Conservation (phyloP, 2,888 invertebrate genomes). For the Mantis religiosa region DNA sequence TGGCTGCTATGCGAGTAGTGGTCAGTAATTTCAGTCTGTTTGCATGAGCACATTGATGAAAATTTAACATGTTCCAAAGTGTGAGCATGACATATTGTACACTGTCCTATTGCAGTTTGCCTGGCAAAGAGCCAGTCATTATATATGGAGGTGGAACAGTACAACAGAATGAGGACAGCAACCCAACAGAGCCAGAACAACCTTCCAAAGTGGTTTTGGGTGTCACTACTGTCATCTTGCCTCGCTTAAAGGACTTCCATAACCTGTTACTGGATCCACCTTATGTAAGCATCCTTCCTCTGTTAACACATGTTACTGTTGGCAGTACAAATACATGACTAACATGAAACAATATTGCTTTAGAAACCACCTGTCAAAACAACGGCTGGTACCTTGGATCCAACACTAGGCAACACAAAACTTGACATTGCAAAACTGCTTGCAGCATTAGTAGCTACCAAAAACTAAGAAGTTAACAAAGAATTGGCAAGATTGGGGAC, state of each 20-base stretch:
- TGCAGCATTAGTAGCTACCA: conserved; percentile 68
- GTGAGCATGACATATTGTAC: no score
- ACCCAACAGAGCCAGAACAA: conserved; percentile 51
- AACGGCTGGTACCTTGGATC: conserved; percentile 65
- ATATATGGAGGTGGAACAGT: not conserved
- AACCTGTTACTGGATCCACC: conserved; percentile 66
- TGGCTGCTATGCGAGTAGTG: no score
- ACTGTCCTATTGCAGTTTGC: not conserved
- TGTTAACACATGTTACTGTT: no score
- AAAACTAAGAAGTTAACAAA: conserved; percentile 65
- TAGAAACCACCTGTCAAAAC: conserved; percentile 64
- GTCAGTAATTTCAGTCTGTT: no score
- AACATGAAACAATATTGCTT: conserved; percentile 23
- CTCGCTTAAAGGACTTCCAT: conserved; percentile 66
- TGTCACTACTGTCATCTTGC: conserved; percentile 60
- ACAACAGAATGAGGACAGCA: not conserved
- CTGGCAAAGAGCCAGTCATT: not conserved
- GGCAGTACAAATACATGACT: no score
- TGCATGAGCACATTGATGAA: no score
- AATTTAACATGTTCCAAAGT: no score
- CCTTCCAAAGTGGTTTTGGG: conserved; percentile 57
- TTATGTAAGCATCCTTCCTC: conserved; percentile 49
- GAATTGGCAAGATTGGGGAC: conserved; percentile 57
- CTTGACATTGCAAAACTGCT: conserved; percentile 77
- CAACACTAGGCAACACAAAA: conserved; percentile 75